phyloP scores from a whole-genome alignment of 2,797 vertebrate species.

The Gymnocypris eckloni region DNA sequence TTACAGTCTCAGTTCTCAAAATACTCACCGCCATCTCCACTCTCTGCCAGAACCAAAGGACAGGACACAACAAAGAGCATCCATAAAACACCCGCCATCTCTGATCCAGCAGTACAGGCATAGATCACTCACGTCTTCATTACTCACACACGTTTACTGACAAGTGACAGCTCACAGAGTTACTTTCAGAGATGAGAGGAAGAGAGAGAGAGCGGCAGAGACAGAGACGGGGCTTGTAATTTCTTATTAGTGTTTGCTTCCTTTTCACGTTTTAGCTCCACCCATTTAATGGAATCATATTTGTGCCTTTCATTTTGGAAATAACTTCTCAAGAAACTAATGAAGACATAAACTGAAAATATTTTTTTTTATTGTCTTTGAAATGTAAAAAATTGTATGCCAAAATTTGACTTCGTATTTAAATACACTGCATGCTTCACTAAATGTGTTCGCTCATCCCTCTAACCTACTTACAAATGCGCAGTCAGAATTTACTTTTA shows the following conservation, averaged over 20 bases:
- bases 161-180: constrained; percentile 33
- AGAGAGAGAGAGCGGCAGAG: constrained; percentile 46
- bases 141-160: constrained; percentile 29
- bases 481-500: neutral
- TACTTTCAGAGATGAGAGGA: constrained; percentile 35
- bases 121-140: constrained; percentile 5
- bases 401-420: neutral
- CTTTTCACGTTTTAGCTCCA: neutral
- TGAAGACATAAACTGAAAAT: neutral
- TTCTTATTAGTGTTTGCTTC: neutral
- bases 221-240: neutral
- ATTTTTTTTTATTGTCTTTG: neutral
- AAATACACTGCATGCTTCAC: neutral
- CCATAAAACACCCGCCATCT: constrained; percentile 61
- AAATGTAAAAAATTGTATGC: too few species aligned
- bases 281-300: neutral
- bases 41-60: constrained; percentile 61
- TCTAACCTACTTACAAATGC: neutral
- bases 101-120: constrained; percentile 5
- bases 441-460: neutral
- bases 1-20: neutral
- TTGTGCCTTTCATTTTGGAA: neutral
- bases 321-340: neutral
- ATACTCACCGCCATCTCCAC: constrained; percentile 66
- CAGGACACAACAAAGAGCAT: constrained; percentile 53